These are phyloP conservation scores for Eclectus roratus DNA, from an alignment of 2,113 vertebrate genomes.

Conservation along the genomic window DNA sequence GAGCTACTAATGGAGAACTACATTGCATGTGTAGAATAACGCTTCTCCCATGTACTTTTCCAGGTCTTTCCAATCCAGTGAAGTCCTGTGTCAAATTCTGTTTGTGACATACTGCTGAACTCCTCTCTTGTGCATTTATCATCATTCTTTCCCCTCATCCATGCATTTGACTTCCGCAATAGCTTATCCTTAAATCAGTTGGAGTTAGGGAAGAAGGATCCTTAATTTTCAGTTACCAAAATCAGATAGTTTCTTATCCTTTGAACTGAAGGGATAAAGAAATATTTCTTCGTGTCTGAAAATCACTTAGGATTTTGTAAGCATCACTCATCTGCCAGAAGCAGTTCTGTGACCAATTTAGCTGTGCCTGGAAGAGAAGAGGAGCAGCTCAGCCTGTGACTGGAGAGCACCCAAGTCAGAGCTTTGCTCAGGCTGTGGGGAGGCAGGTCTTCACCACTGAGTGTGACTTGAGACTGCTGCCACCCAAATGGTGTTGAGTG, in stretches of 20 bases:
- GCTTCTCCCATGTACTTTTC: neutral
- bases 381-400: neutral
- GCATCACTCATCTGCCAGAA: neutral
- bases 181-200: neutral
- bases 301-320: neutral
- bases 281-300: neutral
- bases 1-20: too few relatives aligned
- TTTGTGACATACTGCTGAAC: neutral
- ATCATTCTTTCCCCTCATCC: neutral
- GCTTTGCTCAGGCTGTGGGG: fast-evolving
- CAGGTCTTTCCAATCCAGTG: neutral
- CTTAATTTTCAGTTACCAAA: neutral
- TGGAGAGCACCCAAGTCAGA: slow-evolving; percentile 4
- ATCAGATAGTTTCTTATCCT: neutral
- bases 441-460: neutral
- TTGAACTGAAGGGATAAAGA: neutral
- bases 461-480: neutral
- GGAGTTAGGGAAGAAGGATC: neutral
- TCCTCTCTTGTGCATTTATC: neutral
- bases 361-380: neutral
- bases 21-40: fast-evolving
- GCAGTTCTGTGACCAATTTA: neutral
- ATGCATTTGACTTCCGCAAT: neutral
- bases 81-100: neutral
- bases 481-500: fast-evolving